These are phyloP conservation scores for Calcarius ornatus DNA, from an alignment of 2,113 vertebrate genomes.

Conservation along the genomic window DNA sequence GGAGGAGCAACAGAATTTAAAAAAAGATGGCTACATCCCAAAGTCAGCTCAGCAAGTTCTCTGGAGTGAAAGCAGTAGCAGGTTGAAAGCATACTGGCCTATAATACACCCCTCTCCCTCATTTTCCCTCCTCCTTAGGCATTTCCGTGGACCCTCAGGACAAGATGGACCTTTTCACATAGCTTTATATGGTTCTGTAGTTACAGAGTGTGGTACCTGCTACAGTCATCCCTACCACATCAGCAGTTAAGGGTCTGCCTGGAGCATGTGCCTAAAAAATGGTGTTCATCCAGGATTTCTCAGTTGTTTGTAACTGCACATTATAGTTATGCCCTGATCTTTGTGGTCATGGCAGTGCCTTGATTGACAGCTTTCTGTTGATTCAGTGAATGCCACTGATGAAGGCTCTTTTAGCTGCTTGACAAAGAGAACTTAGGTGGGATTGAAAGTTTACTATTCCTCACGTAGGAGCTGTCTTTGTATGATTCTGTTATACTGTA, in stretches of 20 bases:
- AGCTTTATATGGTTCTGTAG: background rate
- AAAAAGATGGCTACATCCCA: background rate
- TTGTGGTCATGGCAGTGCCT: background rate
- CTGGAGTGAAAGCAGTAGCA: background rate
- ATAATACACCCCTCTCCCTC: background rate
- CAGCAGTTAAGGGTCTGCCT: background rate
- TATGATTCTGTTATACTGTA: background rate
- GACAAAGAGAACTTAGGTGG: background rate
- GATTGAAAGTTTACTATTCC: background rate
- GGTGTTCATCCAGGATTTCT: background rate
- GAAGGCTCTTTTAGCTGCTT: background rate
- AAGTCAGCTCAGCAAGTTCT: background rate
- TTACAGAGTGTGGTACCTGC: background rate
- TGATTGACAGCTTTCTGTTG: background rate
- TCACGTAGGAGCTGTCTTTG: fast-evolving
- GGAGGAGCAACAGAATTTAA: background rate
- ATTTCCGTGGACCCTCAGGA: background rate
- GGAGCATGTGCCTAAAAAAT: background rate
- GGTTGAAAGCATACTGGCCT: background rate
- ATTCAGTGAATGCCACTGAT: background rate
- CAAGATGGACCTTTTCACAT: background rate
- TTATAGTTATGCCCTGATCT: background rate
- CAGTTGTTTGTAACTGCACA: background rate
- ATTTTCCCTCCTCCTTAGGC: background rate
- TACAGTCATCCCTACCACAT: background rate